A percentile compares a stretch with the other conserved stretches of the same genome.
These are phyloP conservation scores for Saccostrea glomerata DNA, from an alignment of 1,140 invertebrate genomes.

Conservation along the genomic window DNA sequence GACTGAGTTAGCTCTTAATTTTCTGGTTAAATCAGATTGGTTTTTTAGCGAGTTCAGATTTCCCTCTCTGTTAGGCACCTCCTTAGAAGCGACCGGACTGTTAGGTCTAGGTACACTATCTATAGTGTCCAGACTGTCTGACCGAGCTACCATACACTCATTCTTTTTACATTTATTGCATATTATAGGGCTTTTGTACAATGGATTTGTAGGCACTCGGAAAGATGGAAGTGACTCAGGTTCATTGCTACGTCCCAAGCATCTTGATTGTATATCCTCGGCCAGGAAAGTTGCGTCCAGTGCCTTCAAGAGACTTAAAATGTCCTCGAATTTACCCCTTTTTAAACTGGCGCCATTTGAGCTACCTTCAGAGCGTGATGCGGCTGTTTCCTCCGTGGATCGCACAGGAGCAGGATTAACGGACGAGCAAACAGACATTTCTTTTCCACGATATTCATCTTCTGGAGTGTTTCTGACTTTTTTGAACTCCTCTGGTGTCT, in stretches of 20 bases:
- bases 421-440: not conserved
- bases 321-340: not conserved
- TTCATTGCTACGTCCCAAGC: not conserved
- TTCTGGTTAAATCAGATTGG: not conserved
- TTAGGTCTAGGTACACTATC: not conserved
- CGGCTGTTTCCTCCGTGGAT: not conserved
- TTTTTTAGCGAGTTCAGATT: too few relatives aligned
- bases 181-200: not conserved
- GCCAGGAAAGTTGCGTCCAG: conserved; percentile 1
- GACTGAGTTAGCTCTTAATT: not conserved
- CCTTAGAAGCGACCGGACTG: not conserved
- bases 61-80: too few relatives aligned
- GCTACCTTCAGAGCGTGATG: not conserved
- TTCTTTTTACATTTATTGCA: not conserved
- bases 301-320: not conserved
- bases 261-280: not conserved
- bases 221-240: not conserved
- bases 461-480: too few relatives aligned
- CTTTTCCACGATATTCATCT: too few relatives aligned
- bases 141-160: not conserved
- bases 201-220: not conserved
- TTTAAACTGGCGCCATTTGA: not conserved
- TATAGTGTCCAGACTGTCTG: not conserved
- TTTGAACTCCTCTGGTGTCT: too few relatives aligned
- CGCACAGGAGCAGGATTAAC: not conserved